Evolutionary conservation across 2,888 invertebrate species (phyloP), one percentile per base, ranked within the genome.

Genomic region (Trichopoda pennipes): DNA sequence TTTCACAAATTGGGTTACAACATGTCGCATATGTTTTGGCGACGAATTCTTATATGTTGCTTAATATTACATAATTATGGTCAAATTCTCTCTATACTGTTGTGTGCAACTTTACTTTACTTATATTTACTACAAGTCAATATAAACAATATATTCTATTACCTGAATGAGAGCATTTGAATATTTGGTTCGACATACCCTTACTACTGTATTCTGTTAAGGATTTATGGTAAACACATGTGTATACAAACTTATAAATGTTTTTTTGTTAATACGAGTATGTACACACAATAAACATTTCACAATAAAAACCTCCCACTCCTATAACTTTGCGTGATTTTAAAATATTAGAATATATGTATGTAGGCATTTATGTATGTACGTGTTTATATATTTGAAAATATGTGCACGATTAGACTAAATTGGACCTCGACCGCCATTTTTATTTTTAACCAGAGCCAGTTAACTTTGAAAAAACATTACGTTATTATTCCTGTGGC

Each of bases 371-470:
- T 12, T 47, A 47, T 10, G 3, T 47, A 47, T 17, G 4, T 35
- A 32, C 14, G 10, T 60, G 49, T 38, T 16, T 47, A 32, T 16
- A 16, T 32, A 23, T 66, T 42, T 60, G n/a, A n/a, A n/a, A n/a
- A n/a, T n/a, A n/a, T n/a, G n/a, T n/a, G n/a, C n/a, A 9, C 9
- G n/a, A 4, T 6, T 42, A 12, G 61, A 58, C 64, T 56, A 63
- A 58, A 44, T 63, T 75, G 75, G 69, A 80, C 60, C 32, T 49
- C 51, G 75, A 19, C 61, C 74, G 74, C 74, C 80, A 76, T 70
- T 53, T 75, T 80, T 53, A 56, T 55, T 42, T 42, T 60, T 66
- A 28, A 2, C 35, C 64, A 38, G 51, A 47, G 32, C 53, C 60
- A 58, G 53, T 28, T 23, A 49, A 68, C 19, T 19, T 58, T 44